Base-by-base conservation (phyloP, 1,140 invertebrate species). In the Caerostris extrusa region DNA sequence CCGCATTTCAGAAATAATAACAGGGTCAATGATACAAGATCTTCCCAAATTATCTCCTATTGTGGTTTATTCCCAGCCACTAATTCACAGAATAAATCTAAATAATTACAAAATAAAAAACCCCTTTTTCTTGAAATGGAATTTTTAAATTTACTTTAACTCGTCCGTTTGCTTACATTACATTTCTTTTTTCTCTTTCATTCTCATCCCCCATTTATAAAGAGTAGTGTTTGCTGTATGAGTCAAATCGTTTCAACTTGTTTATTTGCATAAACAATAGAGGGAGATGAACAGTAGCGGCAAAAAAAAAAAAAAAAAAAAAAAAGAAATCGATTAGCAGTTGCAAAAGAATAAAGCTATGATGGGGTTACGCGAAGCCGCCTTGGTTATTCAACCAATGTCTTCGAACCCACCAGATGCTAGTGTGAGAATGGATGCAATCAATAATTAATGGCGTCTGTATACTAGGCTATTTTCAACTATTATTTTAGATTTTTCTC, bases 1-100 rank as follows among this genome's bases (percentile, higher is more conserved):
- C 34, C 71, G 71, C 71, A 53, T 77, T 77, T 77, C 71, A 50
- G 34, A 53, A 77, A 77, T 77, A 77, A 77, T 77, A 77, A 77
- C 34, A 77, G 71, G 34, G 71, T 50, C 19, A 34, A 4, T 5
- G 2, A 3, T 77, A 50, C 50, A 77, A 77, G 12, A 50, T 53
- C 19, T 77, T 53, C 10, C 34, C 10, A 12, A 34, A 34, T 50
- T 8, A 12, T 19, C 53, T 12, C 34, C 34, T 77, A 50, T 77
- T 50, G 8, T 12, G 71, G 34, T 12, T 53, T 53, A 3, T 12
- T 77, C 34, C 8, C 50, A 50, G 34, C 10, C 7, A 77, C 34
- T 77, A 14, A 8, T 50, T 77, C 19, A 77, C 50, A 77, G 14
- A 77, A 7, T 12, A 4, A 12, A 19, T 7, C 34, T 77, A n/a